Evolutionary conservation across 2,888 invertebrate species (phyloP).

Genomic region (Diploptera punctata): DNA sequence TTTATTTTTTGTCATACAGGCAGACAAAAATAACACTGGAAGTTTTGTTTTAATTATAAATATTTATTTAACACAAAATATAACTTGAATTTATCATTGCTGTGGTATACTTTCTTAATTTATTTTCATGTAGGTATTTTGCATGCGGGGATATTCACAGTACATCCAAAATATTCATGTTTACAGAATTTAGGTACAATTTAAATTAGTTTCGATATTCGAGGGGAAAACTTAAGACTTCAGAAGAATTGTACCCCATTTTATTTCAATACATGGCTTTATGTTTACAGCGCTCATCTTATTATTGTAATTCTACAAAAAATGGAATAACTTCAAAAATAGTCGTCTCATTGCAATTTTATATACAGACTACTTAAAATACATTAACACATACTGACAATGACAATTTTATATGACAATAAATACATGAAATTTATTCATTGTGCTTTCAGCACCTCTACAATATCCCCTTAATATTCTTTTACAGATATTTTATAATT

Average conservation of each 20-base stretch:
- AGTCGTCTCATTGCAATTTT: too few species aligned
- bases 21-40: background rate
- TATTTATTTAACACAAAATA: conserved; percentile 15
- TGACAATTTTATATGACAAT: too few species aligned
- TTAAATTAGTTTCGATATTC: background rate
- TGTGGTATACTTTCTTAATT: background rate
- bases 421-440: too few species aligned
- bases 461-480: too few species aligned
- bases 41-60: background rate
- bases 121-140: background rate
- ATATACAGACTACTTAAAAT: too few species aligned
- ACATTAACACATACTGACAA: too few species aligned
- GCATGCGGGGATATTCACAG: background rate
- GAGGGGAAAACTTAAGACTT: background rate
- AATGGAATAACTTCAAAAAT: too few species aligned
- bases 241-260: background rate
- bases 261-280: background rate
- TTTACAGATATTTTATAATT: too few species aligned
- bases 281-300: background rate
- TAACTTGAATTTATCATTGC: background rate
- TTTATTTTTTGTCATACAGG: background rate
- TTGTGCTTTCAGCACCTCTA: too few species aligned
- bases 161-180: conserved; percentile 15
- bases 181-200: background rate
- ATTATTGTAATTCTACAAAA: too few species aligned